These are phyloP conservation scores for Amblyjoppa proteus DNA, from an alignment of 2,888 invertebrate species.

Conservation along the genomic window DNA sequence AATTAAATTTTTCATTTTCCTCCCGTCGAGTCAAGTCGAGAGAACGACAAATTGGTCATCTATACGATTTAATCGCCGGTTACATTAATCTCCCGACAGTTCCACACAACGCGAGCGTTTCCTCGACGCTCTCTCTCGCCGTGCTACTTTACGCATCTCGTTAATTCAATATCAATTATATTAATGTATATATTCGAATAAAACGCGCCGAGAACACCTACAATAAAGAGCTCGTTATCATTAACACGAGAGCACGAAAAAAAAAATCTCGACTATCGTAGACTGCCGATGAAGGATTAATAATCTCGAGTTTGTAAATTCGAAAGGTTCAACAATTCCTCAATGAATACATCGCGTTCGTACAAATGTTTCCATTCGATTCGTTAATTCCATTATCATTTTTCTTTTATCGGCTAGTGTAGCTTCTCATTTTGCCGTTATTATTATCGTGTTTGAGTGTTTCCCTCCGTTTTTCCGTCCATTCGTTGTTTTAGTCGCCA, in stretches of 20 bases:
- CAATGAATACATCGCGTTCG: conserved; percentile 61
- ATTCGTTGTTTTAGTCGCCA: conserved; percentile 4
- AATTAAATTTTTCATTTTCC: conserved; percentile 41
- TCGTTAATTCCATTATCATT: conserved; percentile 28
- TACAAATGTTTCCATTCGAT: conserved; percentile 54
- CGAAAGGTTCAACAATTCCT: conserved; percentile 61
- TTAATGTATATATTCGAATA: conserved; percentile 40
- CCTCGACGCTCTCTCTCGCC: background rate
- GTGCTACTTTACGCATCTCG: conserved; percentile 20
- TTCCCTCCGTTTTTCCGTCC: background rate
- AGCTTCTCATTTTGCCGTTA: conserved; percentile 15
- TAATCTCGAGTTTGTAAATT: conserved; percentile 39
- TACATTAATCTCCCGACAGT: conserved; percentile 59
- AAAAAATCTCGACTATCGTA: conserved; percentile 31
- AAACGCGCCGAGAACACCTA: conserved; percentile 31
- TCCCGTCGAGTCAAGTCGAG: conserved; percentile 44
- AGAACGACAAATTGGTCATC: conserved; percentile 64
- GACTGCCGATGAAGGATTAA: conserved; percentile 32
- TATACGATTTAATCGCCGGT: conserved; percentile 50
- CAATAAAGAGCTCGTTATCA: conserved; percentile 33
- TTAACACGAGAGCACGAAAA: conserved; percentile 24
- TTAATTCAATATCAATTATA: conserved; percentile 54
- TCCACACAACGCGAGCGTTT: conserved; percentile 47
- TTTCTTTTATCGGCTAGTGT: background rate
- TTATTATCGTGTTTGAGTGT: background rate